Conservation (phyloP, 2,888 invertebrate species). For the Homarus gammarus region DNA sequence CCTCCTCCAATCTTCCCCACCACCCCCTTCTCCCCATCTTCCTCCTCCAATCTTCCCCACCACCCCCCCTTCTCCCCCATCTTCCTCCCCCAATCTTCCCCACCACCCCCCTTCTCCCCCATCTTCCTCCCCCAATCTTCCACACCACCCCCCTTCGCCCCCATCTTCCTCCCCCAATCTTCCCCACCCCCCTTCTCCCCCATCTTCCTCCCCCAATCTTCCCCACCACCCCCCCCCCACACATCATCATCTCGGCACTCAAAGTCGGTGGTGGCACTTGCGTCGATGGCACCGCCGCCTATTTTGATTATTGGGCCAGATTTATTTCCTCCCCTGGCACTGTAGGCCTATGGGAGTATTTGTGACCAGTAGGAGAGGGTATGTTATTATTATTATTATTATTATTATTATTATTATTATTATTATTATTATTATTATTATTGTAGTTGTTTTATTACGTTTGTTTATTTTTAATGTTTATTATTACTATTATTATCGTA, state of each 20-base stretch:
- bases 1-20: not conserved
- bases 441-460: no score
- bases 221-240: not conserved
- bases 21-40: not conserved
- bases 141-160: not conserved
- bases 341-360: constrained; percentile 11
- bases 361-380: not conserved
- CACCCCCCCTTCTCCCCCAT: not conserved
- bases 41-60: not conserved
- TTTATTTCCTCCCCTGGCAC: constrained; percentile 3
- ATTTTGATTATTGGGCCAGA: not conserved
- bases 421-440: no score
- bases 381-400: no score
- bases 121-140: not conserved
- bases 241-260: constrained; percentile 14
- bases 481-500: no score
- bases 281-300: constrained; percentile 6
- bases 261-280: constrained; percentile 29
- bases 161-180: not conserved
- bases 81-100: not conserved
- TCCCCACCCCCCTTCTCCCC: not conserved
- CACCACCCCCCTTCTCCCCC: not conserved
- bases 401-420: no score
- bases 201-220: not conserved
- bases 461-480: no score